These are phyloP conservation scores for Actinemys pallida DNA, from an alignment of 2,113 vertebrate genomes.

Conservation along the genomic window DNA sequence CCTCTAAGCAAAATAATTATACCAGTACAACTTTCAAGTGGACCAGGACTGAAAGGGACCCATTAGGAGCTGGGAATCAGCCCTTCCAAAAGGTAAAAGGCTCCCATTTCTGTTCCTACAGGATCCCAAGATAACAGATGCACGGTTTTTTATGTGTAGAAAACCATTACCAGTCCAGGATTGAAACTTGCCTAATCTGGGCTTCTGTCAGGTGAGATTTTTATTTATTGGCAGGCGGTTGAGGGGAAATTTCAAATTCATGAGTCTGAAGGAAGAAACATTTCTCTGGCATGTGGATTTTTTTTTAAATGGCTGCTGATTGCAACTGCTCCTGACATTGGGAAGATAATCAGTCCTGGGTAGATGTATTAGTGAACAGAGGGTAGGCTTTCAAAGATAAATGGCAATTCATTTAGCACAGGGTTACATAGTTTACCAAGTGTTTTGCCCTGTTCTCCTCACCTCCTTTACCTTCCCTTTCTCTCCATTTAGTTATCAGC, in stretches of 20 bases:
- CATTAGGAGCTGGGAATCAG: background rate
- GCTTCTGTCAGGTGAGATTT: background rate
- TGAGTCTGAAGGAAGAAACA: background rate
- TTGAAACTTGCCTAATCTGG: background rate
- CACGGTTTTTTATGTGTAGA: fast-evolving
- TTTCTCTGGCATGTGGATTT: background rate
- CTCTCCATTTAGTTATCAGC: too few relatives aligned
- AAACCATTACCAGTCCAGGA: background rate
- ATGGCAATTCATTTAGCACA: background rate
- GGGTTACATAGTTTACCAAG: background rate
- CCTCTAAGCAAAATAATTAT: background rate
- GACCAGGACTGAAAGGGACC: too few relatives aligned
- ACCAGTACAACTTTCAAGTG: background rate
- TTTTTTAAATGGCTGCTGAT: background rate
- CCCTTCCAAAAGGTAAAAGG: background rate
- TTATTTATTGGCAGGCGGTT: background rate
- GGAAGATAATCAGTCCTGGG: background rate
- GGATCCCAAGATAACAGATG: background rate
- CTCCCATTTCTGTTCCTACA: background rate
- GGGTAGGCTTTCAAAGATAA: background rate
- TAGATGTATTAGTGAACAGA: background rate
- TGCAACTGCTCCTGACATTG: background rate
- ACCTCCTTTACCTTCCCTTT: too few relatives aligned
- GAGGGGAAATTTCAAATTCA: background rate
- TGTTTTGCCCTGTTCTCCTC: too few relatives aligned